Percentiles rank a stretch among this genome's conserved stretches.
Evolutionary conservation across 2,113 vertebrate genomes (phyloP).

Genomic region (Anthoscopus minutus): DNA sequence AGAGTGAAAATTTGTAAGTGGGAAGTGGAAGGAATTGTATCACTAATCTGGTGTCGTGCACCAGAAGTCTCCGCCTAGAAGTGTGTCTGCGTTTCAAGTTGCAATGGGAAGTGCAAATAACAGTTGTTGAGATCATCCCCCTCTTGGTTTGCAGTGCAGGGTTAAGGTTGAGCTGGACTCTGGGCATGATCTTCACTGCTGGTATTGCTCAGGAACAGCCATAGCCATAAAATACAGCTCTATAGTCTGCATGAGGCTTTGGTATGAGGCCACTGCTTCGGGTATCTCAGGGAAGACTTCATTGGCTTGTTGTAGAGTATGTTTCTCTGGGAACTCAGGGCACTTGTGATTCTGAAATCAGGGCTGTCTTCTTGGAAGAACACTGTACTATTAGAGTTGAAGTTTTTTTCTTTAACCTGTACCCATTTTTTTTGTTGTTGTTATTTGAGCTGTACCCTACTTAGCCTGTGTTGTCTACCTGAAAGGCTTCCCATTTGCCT

Average conservation of each 20-base stretch:
- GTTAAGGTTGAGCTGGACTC: neutral
- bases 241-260: rapidly evolving
- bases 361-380: neutral
- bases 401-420: neutral
- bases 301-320: neutral
- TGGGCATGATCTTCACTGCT: neutral
- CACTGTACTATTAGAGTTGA: neutral
- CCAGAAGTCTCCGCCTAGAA: neutral
- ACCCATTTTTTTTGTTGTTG: neutral
- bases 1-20: neutral
- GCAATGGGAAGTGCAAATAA: neutral
- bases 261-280: neutral
- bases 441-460: neutral
- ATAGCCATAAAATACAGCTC: neutral
- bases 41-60: neutral
- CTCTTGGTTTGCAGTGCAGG: neutral
- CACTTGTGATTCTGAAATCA: neutral
- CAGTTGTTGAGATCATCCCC: neutral
- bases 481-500: neutral
- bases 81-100: neutral
- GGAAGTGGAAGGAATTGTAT: neutral
- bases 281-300: neutral
- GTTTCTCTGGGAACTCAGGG: neutral
- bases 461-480: neutral
- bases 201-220: neutral